Evolutionary conservation across 2,888 invertebrate genomes (phyloP), one percentile per base, ranked within the genome.

Genomic region (Chironomus riparius): DNA sequence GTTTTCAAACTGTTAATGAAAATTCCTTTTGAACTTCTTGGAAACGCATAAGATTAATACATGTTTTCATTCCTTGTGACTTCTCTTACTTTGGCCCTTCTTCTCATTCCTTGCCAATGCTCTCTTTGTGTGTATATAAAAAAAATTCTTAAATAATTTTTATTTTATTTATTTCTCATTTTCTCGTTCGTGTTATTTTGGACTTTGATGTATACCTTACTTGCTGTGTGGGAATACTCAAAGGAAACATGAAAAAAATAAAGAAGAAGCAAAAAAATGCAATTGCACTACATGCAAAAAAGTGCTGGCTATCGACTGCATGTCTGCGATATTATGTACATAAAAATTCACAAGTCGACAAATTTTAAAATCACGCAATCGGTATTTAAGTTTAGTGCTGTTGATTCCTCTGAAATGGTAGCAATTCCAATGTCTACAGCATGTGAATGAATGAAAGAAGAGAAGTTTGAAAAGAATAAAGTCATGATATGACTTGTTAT

Each of bases 41-140:
- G 73, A 73, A 73, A 73, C 73, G 73, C 73, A 73, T 65, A 73
- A 73, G 73, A 73, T 73, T 73, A 73, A 73, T 73, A 73, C 47
- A 73, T 73, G 38, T 65, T 65, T 65, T 65, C 65, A 65, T 24
- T 65, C 13, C 24, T 65, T 65, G 65, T 24, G 65, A 65, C 65
- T 65, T 24, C 65, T 65, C 65, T 24, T 21, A 21, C 62, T 65
- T 22, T 24, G 56, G 48, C 47, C 62, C 62, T 62, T 73, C 62
- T 22, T 56, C 38, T n/a, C 70, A 18, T 21, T 24, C 56, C 12
- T 24, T 50, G 22, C 50, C 71, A 50, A 21, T 71, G 56, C 56
- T 21, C 13, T 21, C 65, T 22, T 15, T 56, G 56, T 56, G 56
- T 56, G 56, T 56, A 18, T 38, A 38, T 38, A 4, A 38, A 38